Evolutionary conservation across 2,888 invertebrate species (phyloP), one percentile per base, ranked within the genome.

Genomic region (Gymnoscelis rufifasciata): DNA sequence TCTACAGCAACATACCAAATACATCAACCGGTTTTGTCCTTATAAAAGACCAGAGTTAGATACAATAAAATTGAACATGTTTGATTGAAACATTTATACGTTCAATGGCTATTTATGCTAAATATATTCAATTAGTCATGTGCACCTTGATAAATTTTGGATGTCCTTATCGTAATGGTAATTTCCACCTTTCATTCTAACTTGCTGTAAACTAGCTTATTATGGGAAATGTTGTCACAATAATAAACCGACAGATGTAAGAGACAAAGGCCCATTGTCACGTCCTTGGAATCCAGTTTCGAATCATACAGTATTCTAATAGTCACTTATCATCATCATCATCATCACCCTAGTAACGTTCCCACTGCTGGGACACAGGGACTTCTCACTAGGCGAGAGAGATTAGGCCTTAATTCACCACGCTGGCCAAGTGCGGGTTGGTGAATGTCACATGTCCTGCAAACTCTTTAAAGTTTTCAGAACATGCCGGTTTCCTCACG

Each of bases 201-300:
- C 15, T 33, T 26, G 26, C 2, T 26, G 2, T 26, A 26, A 19
- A 19, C 19, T 3, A 19, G 19, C 15, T 7, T 35, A 31, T 52
- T 43, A 49, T 43, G 43, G 47, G 41, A 45, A 44, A 36, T 37
- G 39, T 38, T 33, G 29, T 31, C 35, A 35, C 19, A 35, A 35
- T 35, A 35, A 13, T 31, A 31, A 31, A 19, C 35, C 19, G 19
- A 50, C 19, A 38, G 36, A 33, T 56, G 48, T 38, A 51, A 57
- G 62, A 62, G 65, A 82, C 79, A 80, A 83, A 60, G 67, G 43
- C 45, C 66, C 64, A 78, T 78, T 80, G 80, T 78, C 73, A 73
- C 66, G 69, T 77, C 66, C 69, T 56, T 67, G 66, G 71, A 75
- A 75, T 68, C 66, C 66, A 56, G 60, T 54, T 47, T 47, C 59